Evolutionary conservation across 1,140 invertebrate genomes (phyloP).

Genomic region (Babylonia areolata): DNA sequence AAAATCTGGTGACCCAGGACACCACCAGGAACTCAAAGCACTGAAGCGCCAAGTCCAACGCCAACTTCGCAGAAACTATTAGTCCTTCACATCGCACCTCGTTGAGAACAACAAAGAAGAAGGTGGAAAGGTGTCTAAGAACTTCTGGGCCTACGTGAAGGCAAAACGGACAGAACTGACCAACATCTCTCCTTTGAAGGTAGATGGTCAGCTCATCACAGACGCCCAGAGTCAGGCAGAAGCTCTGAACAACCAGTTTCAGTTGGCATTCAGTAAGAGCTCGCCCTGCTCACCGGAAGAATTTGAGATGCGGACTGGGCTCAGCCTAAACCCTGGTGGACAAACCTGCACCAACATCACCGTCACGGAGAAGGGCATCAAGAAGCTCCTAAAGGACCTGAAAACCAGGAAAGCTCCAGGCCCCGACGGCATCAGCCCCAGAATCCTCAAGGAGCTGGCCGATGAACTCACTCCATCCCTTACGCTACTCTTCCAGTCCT

Average conservation of each 20-base stretch:
- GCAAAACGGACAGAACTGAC: neutral
- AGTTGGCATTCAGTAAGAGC: neutral
- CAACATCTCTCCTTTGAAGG: neutral
- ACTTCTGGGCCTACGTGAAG: neutral
- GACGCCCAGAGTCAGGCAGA: neutral
- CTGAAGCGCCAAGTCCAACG: neutral
- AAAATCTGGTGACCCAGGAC: too few relatives aligned
- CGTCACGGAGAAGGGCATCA: neutral
- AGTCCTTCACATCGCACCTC: neutral
- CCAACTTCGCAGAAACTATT: neutral
- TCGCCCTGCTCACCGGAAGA: neutral
- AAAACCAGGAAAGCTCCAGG: neutral
- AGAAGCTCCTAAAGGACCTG: neutral
- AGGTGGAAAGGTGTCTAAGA: neutral
- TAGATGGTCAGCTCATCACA: neutral
- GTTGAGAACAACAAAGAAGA: neutral
- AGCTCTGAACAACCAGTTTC: neutral
- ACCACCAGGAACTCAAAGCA: too few relatives aligned
- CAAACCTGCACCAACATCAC: neutral
- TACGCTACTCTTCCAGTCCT: neutral
- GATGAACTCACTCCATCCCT: neutral
- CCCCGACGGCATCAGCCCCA: slow-evolving; percentile 9
- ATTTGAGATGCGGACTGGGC: neutral
- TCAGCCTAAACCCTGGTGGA: neutral
- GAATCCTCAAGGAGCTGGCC: neutral